These are phyloP conservation scores for Oreamnos americanus DNA, from an alignment of 2,113 vertebrate species.

Conservation along the genomic window DNA sequence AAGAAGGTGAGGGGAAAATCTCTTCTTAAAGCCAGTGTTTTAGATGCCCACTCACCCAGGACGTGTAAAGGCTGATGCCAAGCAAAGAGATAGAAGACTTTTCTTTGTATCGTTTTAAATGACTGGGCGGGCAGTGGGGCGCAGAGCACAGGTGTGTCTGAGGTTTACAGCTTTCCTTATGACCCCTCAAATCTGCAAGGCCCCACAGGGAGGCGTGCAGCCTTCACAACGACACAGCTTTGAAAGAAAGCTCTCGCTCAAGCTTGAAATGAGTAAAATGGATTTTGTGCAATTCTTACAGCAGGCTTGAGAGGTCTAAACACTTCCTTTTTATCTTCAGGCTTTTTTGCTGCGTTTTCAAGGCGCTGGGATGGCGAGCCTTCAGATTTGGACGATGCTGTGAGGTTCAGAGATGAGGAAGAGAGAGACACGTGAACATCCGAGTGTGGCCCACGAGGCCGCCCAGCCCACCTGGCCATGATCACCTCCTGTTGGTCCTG, in stretches of 20 bases:
- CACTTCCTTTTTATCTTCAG: slow-evolving; percentile 93
- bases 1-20: background rate
- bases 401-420: slow-evolving; percentile 38
- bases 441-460: background rate
- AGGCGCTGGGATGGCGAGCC: slow-evolving; percentile 92
- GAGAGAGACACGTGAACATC: background rate
- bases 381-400: slow-evolving; percentile 97
- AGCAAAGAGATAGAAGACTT: background rate
- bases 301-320: slow-evolving; percentile 89
- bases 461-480: too few relatives aligned
- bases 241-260: background rate
- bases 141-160: background rate
- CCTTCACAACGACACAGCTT: background rate
- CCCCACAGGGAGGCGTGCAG: background rate
- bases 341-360: slow-evolving; percentile 90
- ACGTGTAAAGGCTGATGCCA: background rate
- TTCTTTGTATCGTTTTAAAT: background rate
- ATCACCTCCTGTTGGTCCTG: background rate
- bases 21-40: background rate
- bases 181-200: background rate
- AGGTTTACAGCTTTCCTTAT: background rate
- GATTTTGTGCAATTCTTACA: slow-evolving; percentile 83
- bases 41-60: background rate
- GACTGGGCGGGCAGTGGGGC: rapidly evolving
- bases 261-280: background rate